phyloP scores from a whole-genome alignment of 2,113 vertebrate genomes.

The Hippocampus guttulatus region DNA sequence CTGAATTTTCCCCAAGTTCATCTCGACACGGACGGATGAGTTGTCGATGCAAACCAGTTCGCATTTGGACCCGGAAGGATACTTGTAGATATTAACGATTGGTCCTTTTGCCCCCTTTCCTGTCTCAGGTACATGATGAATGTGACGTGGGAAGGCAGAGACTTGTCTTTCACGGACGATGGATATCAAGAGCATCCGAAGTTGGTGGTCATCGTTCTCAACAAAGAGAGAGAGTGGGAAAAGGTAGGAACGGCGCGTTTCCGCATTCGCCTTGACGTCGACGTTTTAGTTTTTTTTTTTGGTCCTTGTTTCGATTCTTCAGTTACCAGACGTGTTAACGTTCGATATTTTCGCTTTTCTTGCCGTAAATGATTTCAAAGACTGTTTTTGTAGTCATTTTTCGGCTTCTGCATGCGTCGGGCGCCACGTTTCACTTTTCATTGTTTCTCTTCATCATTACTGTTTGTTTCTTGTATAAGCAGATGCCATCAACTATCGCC shows the following conservation, averaged over 20 bases:
- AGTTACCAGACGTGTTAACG: neutral
- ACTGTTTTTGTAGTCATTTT: neutral
- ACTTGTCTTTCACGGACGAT: constrained; percentile 95
- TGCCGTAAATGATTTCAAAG: neutral
- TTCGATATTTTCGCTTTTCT: neutral
- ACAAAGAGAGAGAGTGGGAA: constrained; percentile 94
- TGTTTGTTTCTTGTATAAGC: constrained; percentile 14
- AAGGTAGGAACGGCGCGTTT: constrained; percentile 78
- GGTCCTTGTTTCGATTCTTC: neutral
- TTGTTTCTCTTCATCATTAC: constrained; percentile 11
- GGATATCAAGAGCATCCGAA: constrained; percentile 93
- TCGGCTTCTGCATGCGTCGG: neutral
- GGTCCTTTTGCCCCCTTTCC: neutral
- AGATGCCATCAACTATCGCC: constrained; percentile 5
- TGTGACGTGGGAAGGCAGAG: constrained; percentile 92
- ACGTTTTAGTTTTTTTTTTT: neutral
- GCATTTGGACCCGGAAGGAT: neutral
- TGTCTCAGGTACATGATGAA: constrained; percentile 88
- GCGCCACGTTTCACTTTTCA: constrained; percentile 5
- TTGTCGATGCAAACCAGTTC: neutral
- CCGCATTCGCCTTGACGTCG: neutral
- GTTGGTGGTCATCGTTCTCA: constrained; percentile 93
- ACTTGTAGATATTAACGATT: neutral
- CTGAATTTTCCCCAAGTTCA: neutral
- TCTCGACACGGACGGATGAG: too few relatives aligned